These are phyloP conservation scores for Patiria miniata DNA, from an alignment of 35 echinoderm and acorn worm genomes.

Conservation along the genomic window DNA sequence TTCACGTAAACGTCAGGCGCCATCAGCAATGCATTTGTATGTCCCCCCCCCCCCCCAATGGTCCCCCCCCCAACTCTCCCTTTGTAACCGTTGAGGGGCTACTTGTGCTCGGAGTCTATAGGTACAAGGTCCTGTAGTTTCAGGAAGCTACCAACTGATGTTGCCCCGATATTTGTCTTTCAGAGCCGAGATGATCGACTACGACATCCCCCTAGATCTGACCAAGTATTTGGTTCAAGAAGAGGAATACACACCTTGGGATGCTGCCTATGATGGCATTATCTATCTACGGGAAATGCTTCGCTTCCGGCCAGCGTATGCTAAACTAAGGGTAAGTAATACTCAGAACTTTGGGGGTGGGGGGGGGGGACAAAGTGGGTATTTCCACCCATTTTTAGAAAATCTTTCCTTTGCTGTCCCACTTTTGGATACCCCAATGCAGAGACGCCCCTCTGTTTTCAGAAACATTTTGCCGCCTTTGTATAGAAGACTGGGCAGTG, in stretches of 20 bases:
- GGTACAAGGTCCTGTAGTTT: too few species aligned
- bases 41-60: too few species aligned
- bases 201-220: slow-evolving; percentile 67
- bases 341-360: background rate
- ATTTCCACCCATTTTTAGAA: background rate
- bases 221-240: slow-evolving; percentile 71
- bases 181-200: slow-evolving; percentile 74
- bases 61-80: too few species aligned
- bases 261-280: slow-evolving; percentile 65
- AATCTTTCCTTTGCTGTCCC: too few species aligned
- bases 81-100: too few species aligned
- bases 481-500: too few species aligned
- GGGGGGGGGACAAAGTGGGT: background rate
- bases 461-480: too few species aligned
- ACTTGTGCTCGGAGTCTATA: too few species aligned
- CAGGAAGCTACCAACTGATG: background rate
- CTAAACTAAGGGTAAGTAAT: slow-evolving; percentile 71
- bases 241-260: slow-evolving; percentile 81
- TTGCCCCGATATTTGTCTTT: background rate
- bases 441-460: too few species aligned
- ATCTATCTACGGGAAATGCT: slow-evolving; percentile 79
- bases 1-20: too few species aligned
- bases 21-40: too few species aligned
- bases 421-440: too few species aligned
- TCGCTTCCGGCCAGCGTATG: slow-evolving; percentile 61